These are phyloP conservation scores for Canis aureus DNA, from an alignment of 2,113 vertebrate genomes.

Conservation along the genomic window DNA sequence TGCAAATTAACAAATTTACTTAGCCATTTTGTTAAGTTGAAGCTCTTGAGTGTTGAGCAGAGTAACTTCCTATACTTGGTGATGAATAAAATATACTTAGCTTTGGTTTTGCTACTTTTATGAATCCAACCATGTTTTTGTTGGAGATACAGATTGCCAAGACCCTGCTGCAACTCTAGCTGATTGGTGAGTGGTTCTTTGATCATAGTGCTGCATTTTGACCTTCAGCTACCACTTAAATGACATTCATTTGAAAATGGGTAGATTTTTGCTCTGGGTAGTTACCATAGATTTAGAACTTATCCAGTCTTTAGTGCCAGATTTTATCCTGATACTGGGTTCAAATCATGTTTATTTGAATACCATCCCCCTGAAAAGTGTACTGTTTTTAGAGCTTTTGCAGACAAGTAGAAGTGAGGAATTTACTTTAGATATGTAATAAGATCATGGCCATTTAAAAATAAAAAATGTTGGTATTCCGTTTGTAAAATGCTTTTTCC, in stretches of 20 bases:
- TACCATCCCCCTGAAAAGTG: background rate
- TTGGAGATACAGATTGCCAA: background rate
- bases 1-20: background rate
- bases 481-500: background rate
- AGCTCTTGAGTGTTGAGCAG: slow-evolving; percentile 21
- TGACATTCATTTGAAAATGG: slow-evolving; percentile 9
- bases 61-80: background rate
- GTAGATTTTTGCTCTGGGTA: slow-evolving; percentile 28
- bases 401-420: background rate
- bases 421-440: background rate
- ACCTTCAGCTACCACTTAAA: slow-evolving; percentile 1
- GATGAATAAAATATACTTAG: background rate
- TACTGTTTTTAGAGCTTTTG: slow-evolving; percentile 27
- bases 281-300: background rate
- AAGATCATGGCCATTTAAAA: slow-evolving; percentile 4
- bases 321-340: background rate
- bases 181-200: background rate
- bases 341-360: background rate
- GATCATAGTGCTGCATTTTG: background rate
- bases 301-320: background rate
- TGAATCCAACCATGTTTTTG: background rate
- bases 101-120: slow-evolving; percentile 11
- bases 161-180: background rate
- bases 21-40: background rate
- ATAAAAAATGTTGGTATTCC: slow-evolving; percentile 6